Evolutionary conservation across 2,888 invertebrate genomes (phyloP).

Genomic region (Pandemis heparana): DNA sequence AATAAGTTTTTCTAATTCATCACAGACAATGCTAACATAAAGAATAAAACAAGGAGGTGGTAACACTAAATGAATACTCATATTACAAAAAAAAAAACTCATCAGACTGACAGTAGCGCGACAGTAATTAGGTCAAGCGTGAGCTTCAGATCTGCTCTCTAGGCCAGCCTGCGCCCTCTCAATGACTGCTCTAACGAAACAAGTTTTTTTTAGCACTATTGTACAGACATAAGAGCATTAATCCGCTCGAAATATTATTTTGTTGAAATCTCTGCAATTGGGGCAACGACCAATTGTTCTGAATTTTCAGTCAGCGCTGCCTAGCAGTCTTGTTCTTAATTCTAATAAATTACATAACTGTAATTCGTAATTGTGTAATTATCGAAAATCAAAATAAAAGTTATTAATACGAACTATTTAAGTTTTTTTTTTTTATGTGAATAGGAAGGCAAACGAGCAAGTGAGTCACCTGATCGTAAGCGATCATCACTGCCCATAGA

Average conservation of each 20-base stretch:
- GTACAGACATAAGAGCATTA: slow-evolving; percentile 48
- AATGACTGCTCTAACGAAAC: slow-evolving; percentile 78
- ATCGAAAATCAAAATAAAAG: no score
- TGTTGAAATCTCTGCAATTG: slow-evolving; percentile 8
- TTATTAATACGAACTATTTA: slow-evolving; percentile 23
- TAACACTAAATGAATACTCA: slow-evolving; percentile 57
- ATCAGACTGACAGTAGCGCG: slow-evolving; percentile 66
- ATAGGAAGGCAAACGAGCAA: no score
- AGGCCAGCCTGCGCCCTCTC: slow-evolving; percentile 67
- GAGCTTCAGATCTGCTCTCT: slow-evolving; percentile 70
- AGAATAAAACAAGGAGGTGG: slow-evolving; percentile 46
- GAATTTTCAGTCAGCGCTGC: not conserved
- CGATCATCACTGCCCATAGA: no score
- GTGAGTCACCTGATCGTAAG: no score
- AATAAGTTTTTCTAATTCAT: not conserved
- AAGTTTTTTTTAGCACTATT: slow-evolving; percentile 70
- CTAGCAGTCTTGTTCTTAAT: not conserved
- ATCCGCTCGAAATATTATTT: slow-evolving; percentile 2
- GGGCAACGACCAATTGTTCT: not conserved
- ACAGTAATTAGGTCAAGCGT: slow-evolving; percentile 77
- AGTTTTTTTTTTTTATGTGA: no score
- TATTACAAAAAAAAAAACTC: slow-evolving; percentile 57
- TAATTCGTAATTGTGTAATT: no score
- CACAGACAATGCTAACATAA: not conserved
- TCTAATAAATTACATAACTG: no score